Evolutionary conservation across 1,140 invertebrate species (phyloP).

Genomic region (Myzus persicae): DNA sequence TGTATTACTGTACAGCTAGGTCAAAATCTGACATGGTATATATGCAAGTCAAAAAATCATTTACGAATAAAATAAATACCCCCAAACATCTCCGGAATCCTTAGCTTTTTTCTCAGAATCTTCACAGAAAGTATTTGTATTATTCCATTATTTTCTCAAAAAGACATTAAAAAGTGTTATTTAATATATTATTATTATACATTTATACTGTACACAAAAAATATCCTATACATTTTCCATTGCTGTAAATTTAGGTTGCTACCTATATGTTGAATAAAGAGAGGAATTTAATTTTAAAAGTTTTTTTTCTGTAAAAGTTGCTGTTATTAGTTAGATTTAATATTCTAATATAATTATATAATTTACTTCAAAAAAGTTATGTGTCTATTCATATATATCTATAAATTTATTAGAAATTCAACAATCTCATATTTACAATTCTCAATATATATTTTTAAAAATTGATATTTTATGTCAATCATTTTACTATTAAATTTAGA

Average conservation of each 20-base stretch:
- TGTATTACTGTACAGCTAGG: not conserved
- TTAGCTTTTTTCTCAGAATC: not conserved
- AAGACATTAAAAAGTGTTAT: not conserved
- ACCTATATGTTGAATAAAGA: not conserved
- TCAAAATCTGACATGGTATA: not conserved
- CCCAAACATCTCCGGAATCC: not conserved
- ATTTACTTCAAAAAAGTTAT: not conserved
- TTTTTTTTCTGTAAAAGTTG: not conserved
- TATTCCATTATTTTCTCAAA: not conserved
- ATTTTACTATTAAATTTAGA: not conserved
- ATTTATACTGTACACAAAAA: not conserved
- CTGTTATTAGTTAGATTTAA: not conserved
- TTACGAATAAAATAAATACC: not conserved
- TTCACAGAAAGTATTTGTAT: not conserved
- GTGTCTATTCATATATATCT: too few species aligned
- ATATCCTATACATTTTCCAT: not conserved
- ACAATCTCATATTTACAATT: not conserved
- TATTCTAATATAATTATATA: not conserved
- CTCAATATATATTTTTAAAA: not conserved
- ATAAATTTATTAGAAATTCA: not conserved
- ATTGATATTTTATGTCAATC: not conserved
- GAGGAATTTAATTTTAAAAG: not conserved
- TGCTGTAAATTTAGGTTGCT: not conserved
- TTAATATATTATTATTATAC: not conserved
- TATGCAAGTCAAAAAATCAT: not conserved